Percentiles rank a stretch among this genome's conserved stretches.
Conservation (phyloP, 1,140 invertebrate genomes). For the Pseudachorutes palmiensis region DNA sequence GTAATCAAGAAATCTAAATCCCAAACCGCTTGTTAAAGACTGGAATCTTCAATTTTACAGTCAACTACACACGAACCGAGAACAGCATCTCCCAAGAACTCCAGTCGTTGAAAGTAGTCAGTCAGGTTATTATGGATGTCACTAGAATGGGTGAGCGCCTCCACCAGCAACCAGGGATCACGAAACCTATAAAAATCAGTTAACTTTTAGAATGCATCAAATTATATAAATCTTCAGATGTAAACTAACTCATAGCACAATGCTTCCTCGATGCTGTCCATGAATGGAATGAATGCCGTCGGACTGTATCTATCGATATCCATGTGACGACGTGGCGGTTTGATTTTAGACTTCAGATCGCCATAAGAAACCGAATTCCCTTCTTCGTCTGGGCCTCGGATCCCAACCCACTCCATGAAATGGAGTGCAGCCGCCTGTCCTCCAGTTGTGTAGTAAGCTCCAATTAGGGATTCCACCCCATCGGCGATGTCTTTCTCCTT, state of each 20-base stretch:
- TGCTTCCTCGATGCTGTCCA: constrained; percentile 10
- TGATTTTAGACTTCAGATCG: too few species aligned
- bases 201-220: background rate
- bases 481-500: constrained; percentile 31
- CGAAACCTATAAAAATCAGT: constrained; percentile 47
- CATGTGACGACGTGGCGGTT: background rate
- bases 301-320: background rate
- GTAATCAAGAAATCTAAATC: constrained; percentile 92
- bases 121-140: constrained; percentile 76
- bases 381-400: constrained; percentile 2
- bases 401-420: constrained; percentile 26
- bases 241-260: constrained; percentile 16
- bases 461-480: constrained; percentile 32
- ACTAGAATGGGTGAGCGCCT: constrained; percentile 88
- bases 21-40: constrained; percentile 7
- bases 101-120: constrained; percentile 84
- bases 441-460: constrained; percentile 26
- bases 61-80: constrained; percentile 47
- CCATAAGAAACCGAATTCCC: background rate
- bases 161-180: constrained; percentile 53
- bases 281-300: background rate
- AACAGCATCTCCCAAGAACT: constrained; percentile 93
- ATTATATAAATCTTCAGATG: background rate
- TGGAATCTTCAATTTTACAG: background rate
- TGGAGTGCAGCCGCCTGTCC: constrained; percentile 18